Evolutionary conservation across 2,113 vertebrate species (phyloP).

Genomic region (Melospiza melodia): DNA sequence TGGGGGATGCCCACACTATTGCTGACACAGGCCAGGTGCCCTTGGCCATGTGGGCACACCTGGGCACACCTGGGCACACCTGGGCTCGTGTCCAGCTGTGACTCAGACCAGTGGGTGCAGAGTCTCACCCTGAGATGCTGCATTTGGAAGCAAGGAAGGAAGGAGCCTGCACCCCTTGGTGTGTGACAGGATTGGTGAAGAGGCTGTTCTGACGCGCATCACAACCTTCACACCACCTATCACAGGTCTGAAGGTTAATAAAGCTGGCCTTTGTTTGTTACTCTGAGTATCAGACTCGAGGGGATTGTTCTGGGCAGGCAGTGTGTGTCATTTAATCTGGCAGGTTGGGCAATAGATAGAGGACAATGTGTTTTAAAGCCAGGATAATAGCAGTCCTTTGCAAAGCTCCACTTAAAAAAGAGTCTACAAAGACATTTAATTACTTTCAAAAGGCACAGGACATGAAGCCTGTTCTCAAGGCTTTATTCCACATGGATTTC

Average conservation of each 20-base stretch:
- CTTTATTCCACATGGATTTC: not conserved
- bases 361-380: conserved; percentile 26
- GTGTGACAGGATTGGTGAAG: not conserved
- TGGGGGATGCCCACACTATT: not conserved
- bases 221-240: not conserved
- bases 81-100: not conserved
- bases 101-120: accelerated
- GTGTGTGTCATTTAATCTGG: not conserved
- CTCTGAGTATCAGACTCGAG: not conserved
- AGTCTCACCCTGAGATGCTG: not conserved
- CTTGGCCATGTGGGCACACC: not conserved
- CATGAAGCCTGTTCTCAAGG: not conserved
- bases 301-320: not conserved
- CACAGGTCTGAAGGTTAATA: not conserved
- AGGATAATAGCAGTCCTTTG: not conserved
- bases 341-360: not conserved
- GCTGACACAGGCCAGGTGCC: not conserved
- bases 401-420: not conserved
- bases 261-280: not conserved
- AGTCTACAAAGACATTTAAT: not conserved
- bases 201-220: not conserved
- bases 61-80: not conserved
- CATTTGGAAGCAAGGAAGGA: not conserved
- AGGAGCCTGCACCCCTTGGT: not conserved
- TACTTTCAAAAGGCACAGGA: not conserved